Evolutionary conservation across 2,797 vertebrate genomes (phyloP), one percentile per base, ranked within the genome.

Genomic region (Trichosurus vulpecula): DNA sequence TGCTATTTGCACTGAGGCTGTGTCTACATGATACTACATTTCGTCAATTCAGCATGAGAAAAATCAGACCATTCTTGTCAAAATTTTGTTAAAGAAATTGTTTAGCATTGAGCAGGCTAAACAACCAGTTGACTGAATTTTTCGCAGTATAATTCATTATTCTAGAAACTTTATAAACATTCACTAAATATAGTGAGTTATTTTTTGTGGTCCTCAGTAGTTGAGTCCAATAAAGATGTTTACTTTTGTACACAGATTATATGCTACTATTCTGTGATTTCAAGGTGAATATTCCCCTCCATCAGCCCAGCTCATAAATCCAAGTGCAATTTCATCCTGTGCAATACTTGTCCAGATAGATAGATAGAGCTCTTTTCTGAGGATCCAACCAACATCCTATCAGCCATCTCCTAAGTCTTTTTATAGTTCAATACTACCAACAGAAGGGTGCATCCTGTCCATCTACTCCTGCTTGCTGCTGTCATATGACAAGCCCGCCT

Each of bases 21-120:
- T 92, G 53, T 47, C 31, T 57, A 91, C 92, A 90, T 47, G 35
- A 90, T 1, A 55, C 92, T 35, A 74, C 31, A 25, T 92, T 53
- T 19, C 52, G 31, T 66, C 93, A 54, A 95, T 95, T 91, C 96
- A 91, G 93, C 90, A 93, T 94, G 47, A 93, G 19, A 92, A 94
- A 74, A 91, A 52, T 3, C 22, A 35, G 57, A n/a, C 87, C 22
- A 14, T 91, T 96, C 66, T 94, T 54, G 27, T 81, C 91, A 74
- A 81, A 89, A 57, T 25, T 89, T 87, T 61, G 27, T 94, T 95
- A 94, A 56, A 55, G 52, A 11, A 52, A 90, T 92, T 96, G 47
- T 58, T 90, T 5, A 95, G 52, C 91, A 94, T 8, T 52, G 11
- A 81, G 14, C 8, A 93, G 16, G 5, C 35, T 54, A 58, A 22